phyloP scores from a whole-genome alignment of 2,113 vertebrate genomes.

The Procapra przewalskii region DNA sequence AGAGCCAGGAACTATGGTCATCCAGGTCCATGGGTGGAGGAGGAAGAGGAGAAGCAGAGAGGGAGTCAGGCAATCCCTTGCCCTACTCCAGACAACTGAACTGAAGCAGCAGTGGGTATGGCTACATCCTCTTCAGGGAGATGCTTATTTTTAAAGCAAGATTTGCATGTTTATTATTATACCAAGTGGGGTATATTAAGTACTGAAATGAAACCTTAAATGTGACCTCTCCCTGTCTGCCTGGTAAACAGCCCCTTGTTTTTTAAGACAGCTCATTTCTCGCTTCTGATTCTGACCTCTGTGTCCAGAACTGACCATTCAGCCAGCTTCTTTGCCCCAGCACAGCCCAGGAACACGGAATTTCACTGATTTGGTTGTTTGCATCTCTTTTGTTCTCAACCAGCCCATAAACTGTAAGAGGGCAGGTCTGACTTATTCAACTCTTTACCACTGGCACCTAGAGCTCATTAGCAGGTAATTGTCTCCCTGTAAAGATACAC shows the following conservation, averaged over 20 bases:
- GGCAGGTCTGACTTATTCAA: not conserved
- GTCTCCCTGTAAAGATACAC: not conserved
- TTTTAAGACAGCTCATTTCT: not conserved
- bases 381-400: not conserved
- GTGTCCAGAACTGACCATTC: not conserved
- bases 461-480: not conserved
- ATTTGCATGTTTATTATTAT: not conserved
- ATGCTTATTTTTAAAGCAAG: conserved; percentile 10
- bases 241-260: not conserved
- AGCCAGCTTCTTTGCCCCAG: not conserved
- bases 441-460: not conserved
- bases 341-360: not conserved
- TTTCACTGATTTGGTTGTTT: not conserved
- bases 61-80: not conserved
- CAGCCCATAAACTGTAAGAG: not conserved
- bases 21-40: not conserved
- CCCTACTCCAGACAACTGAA: not conserved
- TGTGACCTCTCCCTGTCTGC: not conserved
- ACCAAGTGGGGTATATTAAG: not conserved
- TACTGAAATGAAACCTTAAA: not conserved
- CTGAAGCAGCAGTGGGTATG: not conserved
- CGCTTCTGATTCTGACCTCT: not conserved
- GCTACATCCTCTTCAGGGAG: not conserved
- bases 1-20: not conserved
- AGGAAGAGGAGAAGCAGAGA: not conserved